Percentiles rank a stretch among this genome's conserved stretches.
Evolutionary conservation across 2,113 vertebrate genomes (phyloP).

Genomic region (Polypterus senegalus): DNA sequence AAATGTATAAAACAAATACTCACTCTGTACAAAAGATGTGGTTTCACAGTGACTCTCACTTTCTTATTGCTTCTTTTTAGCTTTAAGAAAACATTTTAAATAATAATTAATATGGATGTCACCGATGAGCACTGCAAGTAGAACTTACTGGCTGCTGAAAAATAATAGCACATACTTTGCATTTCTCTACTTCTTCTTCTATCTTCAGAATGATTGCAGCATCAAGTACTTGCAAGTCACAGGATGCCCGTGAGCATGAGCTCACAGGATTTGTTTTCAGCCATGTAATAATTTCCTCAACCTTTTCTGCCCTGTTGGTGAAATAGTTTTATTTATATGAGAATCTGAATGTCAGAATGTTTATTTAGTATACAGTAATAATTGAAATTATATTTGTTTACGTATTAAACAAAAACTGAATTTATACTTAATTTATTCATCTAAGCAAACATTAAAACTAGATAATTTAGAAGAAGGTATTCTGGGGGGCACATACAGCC

Average conservation of each 20-base stretch:
- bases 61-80: slow-evolving; percentile 82
- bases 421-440: too few relatives aligned
- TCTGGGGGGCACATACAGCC: too few relatives aligned
- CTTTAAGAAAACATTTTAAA: slow-evolving; percentile 34
- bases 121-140: slow-evolving; percentile 6
- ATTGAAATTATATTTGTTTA: too few relatives aligned
- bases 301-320: slow-evolving; percentile 52
- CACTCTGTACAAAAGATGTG: slow-evolving; percentile 87
- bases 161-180: slow-evolving; percentile 51
- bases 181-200: slow-evolving; percentile 70
- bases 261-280: slow-evolving; percentile 71
- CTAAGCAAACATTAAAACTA: too few relatives aligned
- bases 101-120: not conserved
- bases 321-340: not conserved
- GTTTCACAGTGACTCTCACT: slow-evolving; percentile 90
- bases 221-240: slow-evolving; percentile 77
- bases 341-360: too few relatives aligned
- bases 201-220: slow-evolving; percentile 70
- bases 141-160: slow-evolving; percentile 1
- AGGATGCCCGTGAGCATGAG: slow-evolving; percentile 63
- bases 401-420: too few relatives aligned
- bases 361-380: too few relatives aligned
- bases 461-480: too few relatives aligned
- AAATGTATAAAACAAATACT: slow-evolving; percentile 29
- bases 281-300: slow-evolving; percentile 75